Evolutionary conservation across 2,113 vertebrate species (phyloP).

Genomic region (Crotalus tigris): DNA sequence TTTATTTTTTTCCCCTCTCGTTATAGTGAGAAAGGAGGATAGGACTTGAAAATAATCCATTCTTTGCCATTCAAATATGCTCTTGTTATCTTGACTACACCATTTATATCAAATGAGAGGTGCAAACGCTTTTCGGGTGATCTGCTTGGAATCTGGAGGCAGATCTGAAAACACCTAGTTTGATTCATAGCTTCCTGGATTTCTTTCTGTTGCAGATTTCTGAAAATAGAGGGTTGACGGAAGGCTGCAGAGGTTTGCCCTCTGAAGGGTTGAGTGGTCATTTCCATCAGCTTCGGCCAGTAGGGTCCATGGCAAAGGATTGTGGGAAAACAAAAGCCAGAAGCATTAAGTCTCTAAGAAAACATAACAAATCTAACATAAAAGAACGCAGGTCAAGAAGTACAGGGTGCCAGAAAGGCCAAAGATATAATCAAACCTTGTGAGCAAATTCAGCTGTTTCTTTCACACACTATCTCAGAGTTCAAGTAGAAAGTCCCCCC

Average conservation of each 20-base stretch:
- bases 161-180: accelerated
- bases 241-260: background rate
- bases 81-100: constrained; percentile 57
- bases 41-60: background rate
- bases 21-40: background rate
- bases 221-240: accelerated
- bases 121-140: background rate
- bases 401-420: background rate
- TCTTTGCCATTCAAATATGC: background rate
- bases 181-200: background rate
- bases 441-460: background rate
- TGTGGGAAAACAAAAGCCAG: background rate
- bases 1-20: background rate
- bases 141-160: background rate
- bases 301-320: background rate
- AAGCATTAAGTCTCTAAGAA: background rate
- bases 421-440: background rate
- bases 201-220: accelerated
- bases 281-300: background rate
- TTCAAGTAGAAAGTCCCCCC: background rate
- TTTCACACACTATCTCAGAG: background rate
- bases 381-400: background rate
- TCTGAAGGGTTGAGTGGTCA: background rate
- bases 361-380: background rate
- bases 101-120: constrained; percentile 29